A percentile compares a stretch with the other conserved stretches of the same genome.
Conservation (phyloP, 35 echinoderm and acorn worm species). For the Ophioderma brevispina region DNA sequence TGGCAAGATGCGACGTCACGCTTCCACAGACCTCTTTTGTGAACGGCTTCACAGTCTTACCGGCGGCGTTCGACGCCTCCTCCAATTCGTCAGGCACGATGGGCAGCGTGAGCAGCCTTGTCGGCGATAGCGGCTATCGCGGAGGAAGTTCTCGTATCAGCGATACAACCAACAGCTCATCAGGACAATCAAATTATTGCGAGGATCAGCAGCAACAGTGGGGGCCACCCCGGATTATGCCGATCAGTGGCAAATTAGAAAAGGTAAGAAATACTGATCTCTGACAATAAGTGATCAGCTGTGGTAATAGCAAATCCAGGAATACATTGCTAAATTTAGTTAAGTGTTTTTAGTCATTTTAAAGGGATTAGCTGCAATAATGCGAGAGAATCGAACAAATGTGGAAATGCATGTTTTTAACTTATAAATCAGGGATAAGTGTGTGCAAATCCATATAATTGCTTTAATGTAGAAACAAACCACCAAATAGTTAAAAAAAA, state of each 20-base stretch:
- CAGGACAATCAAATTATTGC: background rate
- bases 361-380: too few relatives aligned
- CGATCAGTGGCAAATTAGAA: background rate
- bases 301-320: too few relatives aligned
- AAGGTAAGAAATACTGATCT: background rate
- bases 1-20: slow-evolving; percentile 6
- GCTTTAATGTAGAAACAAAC: too few relatives aligned
- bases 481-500: too few relatives aligned
- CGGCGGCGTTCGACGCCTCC: background rate
- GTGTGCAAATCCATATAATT: too few relatives aligned
- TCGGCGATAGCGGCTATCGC: slow-evolving; percentile 52
- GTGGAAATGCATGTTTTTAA: too few relatives aligned
- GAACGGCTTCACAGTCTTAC: background rate
- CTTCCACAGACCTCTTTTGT: background rate
- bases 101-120: slow-evolving; percentile 49
- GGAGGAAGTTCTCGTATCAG: slow-evolving; percentile 24
- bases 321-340: too few relatives aligned
- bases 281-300: too few relatives aligned
- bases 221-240: background rate
- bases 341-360: too few relatives aligned
- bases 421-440: too few relatives aligned
- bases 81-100: slow-evolving; percentile 20
- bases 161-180: slow-evolving; percentile 29
- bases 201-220: background rate
- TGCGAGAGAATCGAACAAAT: too few relatives aligned